Evolutionary conservation across 2,797 vertebrate genomes (phyloP), one percentile per base, ranked within the genome.

Genomic region (Anabas testudineus): DNA sequence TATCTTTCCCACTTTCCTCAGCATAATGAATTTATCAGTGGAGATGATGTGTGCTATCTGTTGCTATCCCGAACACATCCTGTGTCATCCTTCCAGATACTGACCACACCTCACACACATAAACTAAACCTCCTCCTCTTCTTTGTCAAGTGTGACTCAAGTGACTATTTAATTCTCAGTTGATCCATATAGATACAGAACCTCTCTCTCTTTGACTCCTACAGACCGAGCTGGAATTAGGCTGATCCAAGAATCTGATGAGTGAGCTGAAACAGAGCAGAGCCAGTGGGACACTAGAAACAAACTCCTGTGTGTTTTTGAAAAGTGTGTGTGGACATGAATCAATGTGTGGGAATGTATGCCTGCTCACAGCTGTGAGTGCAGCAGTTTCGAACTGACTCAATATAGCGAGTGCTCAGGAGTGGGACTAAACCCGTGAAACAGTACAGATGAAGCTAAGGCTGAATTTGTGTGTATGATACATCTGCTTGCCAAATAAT

Each of bases 281-380:
- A 42, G 56, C 62, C 58, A n/a, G 55, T 18, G 69, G 74, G 67
- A 79, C 19, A 34, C 41, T 14, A 62, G 46, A 68, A 56, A 66
- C 78, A 64, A 71, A 49, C 1, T 37, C 14, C 16, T 28, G 51
- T 26, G 32, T 74, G 48, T 53, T 62, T 59, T 67, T 36, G 52
- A 3, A 37, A 45, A 36, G 26, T 49, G 52, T 55, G 63, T 69
- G 63, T 67, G 52, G 59, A 49, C n/a, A 24, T 41, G 56, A 56
- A 69, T 19, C 5, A 4, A 41, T 69, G 66, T 64, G 76, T 79
- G 86, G 75, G 80, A 82, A 86, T 8, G 37, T 54, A 10, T 3
- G 16, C 51, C 28, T 54, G 49, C 54, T 46, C 49, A 51, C 81
- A 88, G 82, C 79, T 87, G 82, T 70, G 65, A 69, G 37, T 14